phyloP scores from a whole-genome alignment of 2,888 invertebrate genomes.

The Lissonota sp. region DNA sequence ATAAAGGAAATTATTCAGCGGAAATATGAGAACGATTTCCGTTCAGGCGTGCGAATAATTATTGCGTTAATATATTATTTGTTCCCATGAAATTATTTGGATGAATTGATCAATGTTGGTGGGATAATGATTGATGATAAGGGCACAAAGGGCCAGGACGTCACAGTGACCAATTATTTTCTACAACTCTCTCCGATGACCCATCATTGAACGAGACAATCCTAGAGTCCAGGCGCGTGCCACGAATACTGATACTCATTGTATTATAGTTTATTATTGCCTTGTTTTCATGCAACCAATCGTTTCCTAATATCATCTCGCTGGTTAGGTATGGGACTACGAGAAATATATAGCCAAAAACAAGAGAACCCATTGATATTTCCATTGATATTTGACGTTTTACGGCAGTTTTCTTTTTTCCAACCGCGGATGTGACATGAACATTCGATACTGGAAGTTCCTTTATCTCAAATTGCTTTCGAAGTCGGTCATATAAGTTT shows the following conservation, averaged over 20 bases:
- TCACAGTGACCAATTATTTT: background rate
- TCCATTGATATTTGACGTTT: constrained; percentile 61
- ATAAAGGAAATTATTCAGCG: too few species aligned
- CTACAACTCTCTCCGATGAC: constrained; percentile 59
- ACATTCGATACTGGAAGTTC: constrained; percentile 58
- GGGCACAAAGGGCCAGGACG: too few species aligned
- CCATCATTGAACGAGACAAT: constrained; percentile 40
- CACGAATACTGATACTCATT: constrained; percentile 28
- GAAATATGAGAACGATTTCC: too few species aligned
- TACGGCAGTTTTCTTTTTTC: constrained; percentile 58
- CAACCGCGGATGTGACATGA: constrained; percentile 44
- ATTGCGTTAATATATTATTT: too few species aligned
- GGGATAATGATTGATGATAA: too few species aligned
- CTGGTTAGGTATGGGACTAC: constrained; percentile 56
- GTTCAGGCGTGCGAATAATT: too few species aligned
- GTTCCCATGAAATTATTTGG: too few species aligned
- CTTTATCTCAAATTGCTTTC: constrained; percentile 50
- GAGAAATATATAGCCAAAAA: constrained; percentile 3
- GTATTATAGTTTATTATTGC: constrained; percentile 49
- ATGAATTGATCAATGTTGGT: too few species aligned
- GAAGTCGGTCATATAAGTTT: constrained; percentile 64
- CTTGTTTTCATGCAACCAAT: constrained; percentile 59
- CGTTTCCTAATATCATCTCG: constrained; percentile 61
- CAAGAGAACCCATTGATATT: constrained; percentile 23
- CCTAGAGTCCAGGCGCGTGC: constrained; percentile 15